Percentiles rank a stretch among this genome's conserved stretches.
Conservation (phyloP, 2,797 vertebrate species). For the Karalla daura region DNA sequence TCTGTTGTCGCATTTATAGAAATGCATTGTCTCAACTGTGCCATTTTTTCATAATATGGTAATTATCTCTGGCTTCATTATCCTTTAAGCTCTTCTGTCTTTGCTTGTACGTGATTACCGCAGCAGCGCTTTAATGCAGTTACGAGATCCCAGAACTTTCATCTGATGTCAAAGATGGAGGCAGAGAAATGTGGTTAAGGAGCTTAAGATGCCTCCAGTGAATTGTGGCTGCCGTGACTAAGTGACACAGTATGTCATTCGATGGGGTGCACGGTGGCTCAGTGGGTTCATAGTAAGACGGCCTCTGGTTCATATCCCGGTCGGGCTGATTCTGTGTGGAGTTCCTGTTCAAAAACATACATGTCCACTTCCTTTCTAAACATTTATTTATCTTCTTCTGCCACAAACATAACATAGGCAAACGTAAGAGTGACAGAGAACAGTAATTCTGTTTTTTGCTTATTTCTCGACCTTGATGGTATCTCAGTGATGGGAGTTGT, state of each 20-base stretch:
- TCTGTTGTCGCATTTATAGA: slow-evolving; percentile 6
- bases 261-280: too few species aligned
- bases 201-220: slow-evolving; percentile 6
- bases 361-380: too few species aligned
- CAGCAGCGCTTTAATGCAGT: background rate
- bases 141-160: slow-evolving; percentile 15
- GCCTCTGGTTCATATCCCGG: too few species aligned
- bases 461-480: too few species aligned
- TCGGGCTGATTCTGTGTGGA: too few species aligned
- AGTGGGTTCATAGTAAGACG: too few species aligned
- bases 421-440: too few species aligned
- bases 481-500: too few species aligned
- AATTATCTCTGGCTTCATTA: slow-evolving; percentile 2
- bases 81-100: slow-evolving; percentile 18
- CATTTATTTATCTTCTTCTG: too few species aligned
- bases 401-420: too few species aligned
- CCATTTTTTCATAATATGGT: background rate
- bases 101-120: slow-evolving; percentile 2
- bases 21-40: background rate
- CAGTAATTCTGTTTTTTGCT: too few species aligned
- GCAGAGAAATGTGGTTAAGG: slow-evolving; percentile 14
- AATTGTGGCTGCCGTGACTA: background rate
- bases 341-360: too few species aligned
- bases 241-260: background rate
- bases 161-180: slow-evolving; percentile 25